Evolutionary conservation across 2,888 invertebrate species (phyloP).

Genomic region (Hypomecis atomaria): DNA sequence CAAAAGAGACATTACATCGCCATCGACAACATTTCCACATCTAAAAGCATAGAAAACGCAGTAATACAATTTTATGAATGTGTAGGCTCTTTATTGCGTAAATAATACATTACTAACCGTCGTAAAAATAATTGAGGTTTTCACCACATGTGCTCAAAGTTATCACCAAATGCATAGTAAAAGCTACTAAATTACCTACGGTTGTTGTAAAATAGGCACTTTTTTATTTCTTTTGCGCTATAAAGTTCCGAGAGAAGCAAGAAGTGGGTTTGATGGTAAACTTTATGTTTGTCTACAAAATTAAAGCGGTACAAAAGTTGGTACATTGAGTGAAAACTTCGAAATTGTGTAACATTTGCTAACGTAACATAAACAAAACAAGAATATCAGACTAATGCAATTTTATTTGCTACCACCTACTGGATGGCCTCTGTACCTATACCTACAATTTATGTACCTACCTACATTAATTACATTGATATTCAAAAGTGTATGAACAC

Average conservation of each 20-base stretch:
- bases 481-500: no score
- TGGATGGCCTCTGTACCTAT: no score
- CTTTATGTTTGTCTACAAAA: not conserved
- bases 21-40: constrained; percentile 14
- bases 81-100: constrained; percentile 26
- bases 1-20: constrained; percentile 18
- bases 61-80: constrained; percentile 25
- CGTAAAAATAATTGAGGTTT: constrained; percentile 40
- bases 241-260: constrained; percentile 6
- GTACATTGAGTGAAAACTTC: no score
- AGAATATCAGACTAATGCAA: no score
- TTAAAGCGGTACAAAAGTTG: not conserved
- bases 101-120: constrained; percentile 34
- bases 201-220: constrained; percentile 17
- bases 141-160: constrained; percentile 39
- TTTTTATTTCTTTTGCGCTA: constrained; percentile 18
- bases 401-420: no score
- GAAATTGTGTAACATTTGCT: no score
- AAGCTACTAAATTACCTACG: constrained; percentile 20
- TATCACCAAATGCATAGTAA: constrained; percentile 33
- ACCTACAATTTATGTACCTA: no score
- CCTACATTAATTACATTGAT: no score
- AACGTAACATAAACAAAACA: no score
- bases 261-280: not conserved
- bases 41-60: constrained; percentile 35